Evolutionary conservation across 2,113 vertebrate genomes (phyloP), one percentile per base, ranked within the genome.

Genomic region (Strigops habroptila): DNA sequence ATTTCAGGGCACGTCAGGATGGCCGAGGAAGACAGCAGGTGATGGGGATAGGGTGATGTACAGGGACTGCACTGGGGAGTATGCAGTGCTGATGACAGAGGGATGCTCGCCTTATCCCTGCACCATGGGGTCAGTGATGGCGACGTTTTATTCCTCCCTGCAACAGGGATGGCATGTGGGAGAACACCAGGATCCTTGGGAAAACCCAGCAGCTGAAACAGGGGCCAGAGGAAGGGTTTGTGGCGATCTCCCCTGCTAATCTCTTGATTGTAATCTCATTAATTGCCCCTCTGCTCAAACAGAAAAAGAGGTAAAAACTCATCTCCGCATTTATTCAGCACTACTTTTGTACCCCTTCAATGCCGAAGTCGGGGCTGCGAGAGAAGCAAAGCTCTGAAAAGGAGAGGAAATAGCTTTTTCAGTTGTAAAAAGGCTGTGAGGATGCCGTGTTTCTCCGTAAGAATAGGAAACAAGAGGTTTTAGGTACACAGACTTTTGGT

Each of bases 261-360:
- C 86, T 91, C 82, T 51, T 12, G 1, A 1, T 37, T 25, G 73
- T 96, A 88, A 96, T 96, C 96, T 91, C 86, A 96, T 96, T 96
- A 93, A 93, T 92, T 94, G 70, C 81, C 88, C 78, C 77, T 82
- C 77, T 89, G 91, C 80, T 53, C 93, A 82, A 92, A 96, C 44
- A 86, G 96, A 92, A 95, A 90, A 93, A 85, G 41, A 90, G 76
- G 60, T 22, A 91, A 90, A 88, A 96, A 84, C 89, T 85, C 78
- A 64, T 86, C 88, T 23, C 57, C 0, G 1, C 14, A 0, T 79
- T 91, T 73, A 57, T 93, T 94, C 83, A 59, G 2, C 0, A 0
- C 48, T 41, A 37, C 81, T 93, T 96, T 79, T 60, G 65, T 70
- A 39, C 41, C 52, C 64, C 53, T 82, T 59, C 37, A 14, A 7